Percentiles rank a stretch among this genome's conserved stretches.
These are phyloP conservation scores for Pseudobourletiella spinata DNA, from an alignment of 1,140 invertebrate species.

Conservation along the genomic window DNA sequence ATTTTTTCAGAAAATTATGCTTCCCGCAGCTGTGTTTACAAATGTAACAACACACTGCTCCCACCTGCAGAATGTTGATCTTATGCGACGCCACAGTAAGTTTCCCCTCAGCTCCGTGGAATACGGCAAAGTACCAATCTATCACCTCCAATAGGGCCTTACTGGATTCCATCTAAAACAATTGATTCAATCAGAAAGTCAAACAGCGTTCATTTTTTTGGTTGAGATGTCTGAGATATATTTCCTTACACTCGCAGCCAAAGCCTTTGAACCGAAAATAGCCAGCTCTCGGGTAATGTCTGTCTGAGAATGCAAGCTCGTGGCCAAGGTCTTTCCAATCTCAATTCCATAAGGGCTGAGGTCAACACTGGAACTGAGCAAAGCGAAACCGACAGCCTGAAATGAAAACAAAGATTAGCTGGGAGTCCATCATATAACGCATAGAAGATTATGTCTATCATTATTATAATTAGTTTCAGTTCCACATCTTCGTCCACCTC, in stretches of 20 bases:
- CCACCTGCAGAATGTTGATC: constrained; percentile 72
- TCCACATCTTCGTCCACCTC: too few relatives aligned
- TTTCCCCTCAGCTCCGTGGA: constrained; percentile 86
- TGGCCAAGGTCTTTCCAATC: constrained; percentile 69
- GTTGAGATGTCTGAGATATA: too few relatives aligned
- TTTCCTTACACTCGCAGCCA: constrained; percentile 46
- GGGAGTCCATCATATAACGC: too few relatives aligned
- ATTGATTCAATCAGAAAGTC: too few relatives aligned
- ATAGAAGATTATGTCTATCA: too few relatives aligned
- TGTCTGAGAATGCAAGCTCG: constrained; percentile 74
- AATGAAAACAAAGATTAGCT: constrained; percentile 53
- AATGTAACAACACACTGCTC: constrained; percentile 2
- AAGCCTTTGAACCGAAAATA: constrained; percentile 53
- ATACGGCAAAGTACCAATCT: constrained; percentile 65
- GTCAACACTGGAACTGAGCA: constrained; percentile 62
- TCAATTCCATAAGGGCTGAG: constrained; percentile 68
- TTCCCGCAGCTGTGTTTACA: neutral
- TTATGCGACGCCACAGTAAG: constrained; percentile 79
- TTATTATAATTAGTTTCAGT: too few relatives aligned
- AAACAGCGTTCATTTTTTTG: too few relatives aligned
- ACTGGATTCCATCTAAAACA: neutral
- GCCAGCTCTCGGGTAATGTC: constrained; percentile 63
- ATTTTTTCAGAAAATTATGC: too few relatives aligned
- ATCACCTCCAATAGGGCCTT: constrained; percentile 46
- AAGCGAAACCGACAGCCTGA: constrained; percentile 63